Conservation (phyloP, 2,888 invertebrate species). For the Meta bourneti region DNA sequence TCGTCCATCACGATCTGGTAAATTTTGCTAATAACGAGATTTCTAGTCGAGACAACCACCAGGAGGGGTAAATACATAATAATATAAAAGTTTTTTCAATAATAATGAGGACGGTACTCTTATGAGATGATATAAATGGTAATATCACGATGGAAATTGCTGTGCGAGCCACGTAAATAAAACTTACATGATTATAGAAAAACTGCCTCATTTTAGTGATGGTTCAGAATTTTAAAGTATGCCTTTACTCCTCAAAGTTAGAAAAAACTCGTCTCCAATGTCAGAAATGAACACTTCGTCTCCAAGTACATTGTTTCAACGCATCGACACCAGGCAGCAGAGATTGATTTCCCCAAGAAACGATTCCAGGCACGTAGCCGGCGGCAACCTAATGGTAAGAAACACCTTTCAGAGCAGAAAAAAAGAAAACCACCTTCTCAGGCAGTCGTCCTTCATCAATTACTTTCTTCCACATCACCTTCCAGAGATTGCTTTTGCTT, state of each 20-base stretch:
- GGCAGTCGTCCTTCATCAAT: slow-evolving; percentile 13
- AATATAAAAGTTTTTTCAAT: no score
- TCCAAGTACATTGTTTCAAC: background rate
- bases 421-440: slow-evolving; percentile 1
- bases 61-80: no score
- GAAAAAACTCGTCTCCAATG: background rate
- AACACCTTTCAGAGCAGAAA: background rate
- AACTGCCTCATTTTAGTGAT: no score
- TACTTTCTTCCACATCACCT: slow-evolving; percentile 14
- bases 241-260: background rate
- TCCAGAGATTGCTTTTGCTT: slow-evolving; percentile 25
- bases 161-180: no score
- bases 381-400: background rate
- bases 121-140: no score
- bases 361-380: background rate
- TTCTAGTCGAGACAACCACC: no score
- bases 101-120: no score
- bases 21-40: no score
- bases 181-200: no score
- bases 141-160: no score
- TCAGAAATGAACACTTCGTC: background rate
- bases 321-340: background rate
- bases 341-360: background rate
- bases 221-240: no score
- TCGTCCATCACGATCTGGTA: no score